Evolutionary conservation across 2,888 invertebrate genomes (phyloP).

Genomic region (Geophilus truncorum): DNA sequence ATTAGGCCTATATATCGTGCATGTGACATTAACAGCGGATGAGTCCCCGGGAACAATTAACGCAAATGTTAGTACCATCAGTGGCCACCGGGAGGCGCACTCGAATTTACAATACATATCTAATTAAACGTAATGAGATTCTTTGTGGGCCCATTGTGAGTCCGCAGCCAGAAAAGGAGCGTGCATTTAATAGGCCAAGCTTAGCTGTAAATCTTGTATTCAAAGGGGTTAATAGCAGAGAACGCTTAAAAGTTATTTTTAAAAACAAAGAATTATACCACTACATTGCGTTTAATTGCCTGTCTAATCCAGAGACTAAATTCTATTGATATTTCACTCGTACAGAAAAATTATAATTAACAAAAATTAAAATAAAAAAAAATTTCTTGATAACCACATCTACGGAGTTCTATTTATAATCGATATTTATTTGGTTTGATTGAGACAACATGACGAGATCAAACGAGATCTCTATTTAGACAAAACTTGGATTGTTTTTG

Average conservation of each 20-base stretch:
- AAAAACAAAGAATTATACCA: conserved; percentile 20
- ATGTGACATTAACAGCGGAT: neutral
- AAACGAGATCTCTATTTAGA: neutral
- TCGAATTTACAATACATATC: conserved; percentile 15
- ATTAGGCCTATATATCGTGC: conserved; percentile 10
- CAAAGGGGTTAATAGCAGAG: conserved; percentile 20
- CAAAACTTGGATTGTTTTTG: neutral
- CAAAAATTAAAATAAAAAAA: too few species aligned
- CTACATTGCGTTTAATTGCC: conserved; percentile 5
- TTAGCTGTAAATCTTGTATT: conserved; percentile 15
- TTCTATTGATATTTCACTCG: neutral
- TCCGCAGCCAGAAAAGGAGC: conserved; percentile 20
- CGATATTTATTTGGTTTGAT: neutral
- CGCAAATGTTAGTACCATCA: conserved; percentile 15
- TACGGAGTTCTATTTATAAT: neutral
- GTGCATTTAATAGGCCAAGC: conserved; percentile 20
- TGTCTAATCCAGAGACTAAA: neutral
- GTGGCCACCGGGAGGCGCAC: conserved; percentile 16
- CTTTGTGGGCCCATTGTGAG: conserved; percentile 16
- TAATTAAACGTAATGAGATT: conserved; percentile 20
- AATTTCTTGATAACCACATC: too few species aligned
- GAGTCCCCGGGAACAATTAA: conserved; percentile 10
- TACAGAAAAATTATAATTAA: neutral
- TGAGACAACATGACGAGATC: neutral
- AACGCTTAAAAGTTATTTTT: conserved; percentile 12